Base-by-base conservation (phyloP, 2,797 vertebrate genomes). In the Cetoscarus ocellatus region DNA sequence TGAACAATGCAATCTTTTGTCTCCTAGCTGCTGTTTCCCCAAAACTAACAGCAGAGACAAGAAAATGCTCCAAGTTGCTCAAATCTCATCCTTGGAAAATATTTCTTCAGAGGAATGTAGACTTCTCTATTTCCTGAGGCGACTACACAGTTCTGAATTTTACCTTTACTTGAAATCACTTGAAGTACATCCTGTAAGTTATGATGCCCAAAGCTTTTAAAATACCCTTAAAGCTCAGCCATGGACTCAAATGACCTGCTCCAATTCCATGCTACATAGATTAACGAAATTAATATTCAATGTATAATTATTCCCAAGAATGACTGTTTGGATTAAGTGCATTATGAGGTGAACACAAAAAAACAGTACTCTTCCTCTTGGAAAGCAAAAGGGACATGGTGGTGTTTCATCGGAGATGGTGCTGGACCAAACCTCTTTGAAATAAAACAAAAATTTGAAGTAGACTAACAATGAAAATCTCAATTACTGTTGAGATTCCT, bases 1-100 rank as follows among this genome's bases (percentile, higher is more conserved):
- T 52, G 40, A 54, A 27, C 11, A 7, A 44, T 38, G 35, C 44
- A 50, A 35, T 48, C 9, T 8, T 48, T 40, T 60, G 14, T 14
- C 15, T 19, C 68, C 40, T 2, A 47, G 67, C 67, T 80, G 73
- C 70, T 70, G 59, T 75, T 83, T 73, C 48, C 56, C 54, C 4
- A 14, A 27, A 27, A 54, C 56, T 60, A 48, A 62, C 67, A 35
- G 12, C 7, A 70, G 48, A 3, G 3, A 54, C 47, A 54, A 67
- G 47, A 43, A 7, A 13, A 14, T 40, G 35, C 62, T 62, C 50
- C 27, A 1, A 59, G 55, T 50, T 34, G 5, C 40, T 75, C 43
- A 55, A 35, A 72, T 40, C 12, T 72, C 18, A 10, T 40, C 54
- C 13, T 64, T 55, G 18, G 7, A 48, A 49, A 50, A 61, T n/a